Base-by-base conservation (phyloP, 2,888 invertebrate genomes). In the Lasioglossum zephyrum region DNA sequence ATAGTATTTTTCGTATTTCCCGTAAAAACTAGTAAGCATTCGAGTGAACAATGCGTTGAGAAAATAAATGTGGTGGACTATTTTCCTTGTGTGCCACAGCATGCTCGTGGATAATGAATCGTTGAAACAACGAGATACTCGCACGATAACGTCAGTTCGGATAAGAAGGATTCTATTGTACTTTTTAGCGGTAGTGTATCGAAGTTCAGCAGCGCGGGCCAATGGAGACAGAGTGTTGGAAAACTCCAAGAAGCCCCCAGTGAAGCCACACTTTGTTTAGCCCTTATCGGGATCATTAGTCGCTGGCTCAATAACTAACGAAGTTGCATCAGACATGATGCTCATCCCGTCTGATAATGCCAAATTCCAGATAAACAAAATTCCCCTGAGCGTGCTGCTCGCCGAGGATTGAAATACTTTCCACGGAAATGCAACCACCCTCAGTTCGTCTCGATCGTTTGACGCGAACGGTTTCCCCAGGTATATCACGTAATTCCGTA, bases 271-370 rank as follows among this genome's bases (percentile, higher is more conserved):
- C 89, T 90, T 91, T 92, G 91, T 90, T 57, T 91, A 91, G 90
- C 92, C 92, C 92, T 93, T 94, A 94, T 94, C 94, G 85, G 88
- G 79, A 70, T 86, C 88, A 91, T 90, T 91, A 89, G 89, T 88
- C 90, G 91, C 92, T 94, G 92, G 88, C 93, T 94, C 93, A 94
- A 94, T 90, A 93, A 90, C 87, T 79, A 91, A 91, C 89, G 77
- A 79, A 92, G 87, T 94, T 94, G 94, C 94, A 89, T 94, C 94
- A 94, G 94, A 93, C 93, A 87, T 72, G 93, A 93, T 94, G 91
- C 94, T 93, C 92, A 94, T 94, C 93, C 93, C 92, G 82, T 72
- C 88, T 77, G 93, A 93, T 93, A 90, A 91, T 89, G 83, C 90
- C 86, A 90, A 90, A 92, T 92, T 69, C 88, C 89, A 86, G 93